Conservation (phyloP, 2,888 invertebrate genomes). For the Fragum whitleyi region DNA sequence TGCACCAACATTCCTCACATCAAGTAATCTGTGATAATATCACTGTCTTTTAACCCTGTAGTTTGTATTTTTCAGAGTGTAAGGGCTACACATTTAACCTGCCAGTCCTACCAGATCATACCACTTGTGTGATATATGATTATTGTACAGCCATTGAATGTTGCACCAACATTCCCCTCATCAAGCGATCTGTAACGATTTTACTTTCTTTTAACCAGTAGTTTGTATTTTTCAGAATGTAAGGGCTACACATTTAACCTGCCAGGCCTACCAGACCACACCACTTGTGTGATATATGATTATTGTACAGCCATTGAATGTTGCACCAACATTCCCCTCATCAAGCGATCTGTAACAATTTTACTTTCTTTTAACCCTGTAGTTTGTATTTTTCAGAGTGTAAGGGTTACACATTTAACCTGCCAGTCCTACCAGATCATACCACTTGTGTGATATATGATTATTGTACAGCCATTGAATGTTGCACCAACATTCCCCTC, state of each 20-base stretch:
- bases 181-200: conserved; percentile 45
- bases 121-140: conserved; percentile 48
- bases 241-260: conserved; percentile 3
- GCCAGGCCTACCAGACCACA: conserved; percentile 40
- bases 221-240: conserved; percentile 53
- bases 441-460: conserved; percentile 49
- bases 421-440: conserved; percentile 43
- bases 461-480: conserved; percentile 59
- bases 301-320: conserved; percentile 62
- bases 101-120: conserved; percentile 40
- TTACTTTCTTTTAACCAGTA: too few relatives aligned
- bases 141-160: conserved; percentile 62
- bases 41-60: too few relatives aligned
- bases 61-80: conserved; percentile 52
- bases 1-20: conserved; percentile 54
- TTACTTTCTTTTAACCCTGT: too few relatives aligned
- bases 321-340: conserved; percentile 52
- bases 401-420: neutral
- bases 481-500: conserved; percentile 56
- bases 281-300: conserved; percentile 48
- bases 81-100: conserved; percentile 3
- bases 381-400: conserved; percentile 53
- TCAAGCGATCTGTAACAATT: conserved; percentile 45
- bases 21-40: conserved; percentile 40
- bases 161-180: conserved; percentile 52